Base-by-base conservation (phyloP, 2,888 invertebrate species). In the Cosmopolites sordidus region DNA sequence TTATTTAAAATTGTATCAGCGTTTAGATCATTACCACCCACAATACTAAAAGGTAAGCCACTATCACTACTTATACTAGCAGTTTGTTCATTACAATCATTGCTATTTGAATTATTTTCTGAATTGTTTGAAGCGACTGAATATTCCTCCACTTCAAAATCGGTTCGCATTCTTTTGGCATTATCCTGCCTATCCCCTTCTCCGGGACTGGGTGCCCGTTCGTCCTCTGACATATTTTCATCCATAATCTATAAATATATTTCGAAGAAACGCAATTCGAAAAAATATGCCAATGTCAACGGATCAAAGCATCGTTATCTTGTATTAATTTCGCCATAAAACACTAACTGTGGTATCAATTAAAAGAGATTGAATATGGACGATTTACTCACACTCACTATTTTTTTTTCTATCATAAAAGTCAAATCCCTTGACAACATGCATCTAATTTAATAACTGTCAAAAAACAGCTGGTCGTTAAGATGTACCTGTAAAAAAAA, bases 131-230 rank as follows among this genome's bases (percentile, higher is more conserved):
- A 64, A 14, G 64, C 63, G 37, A 57, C 66, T 17, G 64, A 66
- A 14, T 61, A 63, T 44, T 66, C 66, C 42, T 66, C 64, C 1
- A 17, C 46, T 29, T 58, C 59, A 42, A 58, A 55, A 47, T 64
- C 67, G 45, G 67, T 70, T 62, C 68, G 69, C 38, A 71, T 58
- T 39, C 71, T 64, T 62, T 72, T 71, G 12, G 59, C 61, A 40
- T 60, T 62, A 16, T 62, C 62, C 40, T 46, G 47, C 11, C 48
- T 51, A 9, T 54, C 58, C 16, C 59, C 59, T 16, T 60, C 62
- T 37, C 41, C 48, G 14, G 56, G 41, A 39, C 52, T 54, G 5
- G 55, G 54, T n/a, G 50, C 43, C 44, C 51, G 54, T 39, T 62
- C 62, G 51, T 59, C 61, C 55, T 62, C 62, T 33, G 64, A 57